Evolutionary conservation across 2,113 vertebrate species (phyloP).

Genomic region (Caretta caretta): DNA sequence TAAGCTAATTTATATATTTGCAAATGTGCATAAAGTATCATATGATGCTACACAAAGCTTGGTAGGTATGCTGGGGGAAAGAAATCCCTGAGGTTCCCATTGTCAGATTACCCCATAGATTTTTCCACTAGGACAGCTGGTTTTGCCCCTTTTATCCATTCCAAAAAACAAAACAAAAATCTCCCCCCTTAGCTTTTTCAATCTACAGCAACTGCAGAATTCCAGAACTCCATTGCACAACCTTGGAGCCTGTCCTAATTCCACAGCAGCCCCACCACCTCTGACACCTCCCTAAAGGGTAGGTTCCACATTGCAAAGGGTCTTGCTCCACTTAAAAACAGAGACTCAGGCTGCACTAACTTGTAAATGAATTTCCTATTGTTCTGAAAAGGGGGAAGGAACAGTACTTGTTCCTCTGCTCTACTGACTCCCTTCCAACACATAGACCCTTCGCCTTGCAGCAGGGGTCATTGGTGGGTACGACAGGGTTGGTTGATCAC

Average conservation of each 20-base stretch:
- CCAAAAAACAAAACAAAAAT: background rate
- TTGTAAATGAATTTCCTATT: background rate
- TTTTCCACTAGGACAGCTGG: background rate
- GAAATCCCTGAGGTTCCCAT: background rate
- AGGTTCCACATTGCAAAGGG: background rate
- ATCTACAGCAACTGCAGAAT: background rate
- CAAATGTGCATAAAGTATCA: background rate
- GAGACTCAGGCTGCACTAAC: background rate
- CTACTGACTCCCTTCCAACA: background rate
- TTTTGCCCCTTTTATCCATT: background rate
- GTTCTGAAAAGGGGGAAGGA: background rate
- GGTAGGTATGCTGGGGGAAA: background rate
- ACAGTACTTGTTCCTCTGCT: background rate
- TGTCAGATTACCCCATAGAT: background rate
- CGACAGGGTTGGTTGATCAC: background rate
- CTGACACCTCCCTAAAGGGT: background rate
- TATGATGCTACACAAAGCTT: background rate
- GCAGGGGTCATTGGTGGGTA: too few relatives aligned
- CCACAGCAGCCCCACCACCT: background rate
- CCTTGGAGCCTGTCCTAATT: background rate
- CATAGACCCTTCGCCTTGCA: rapidly evolving
- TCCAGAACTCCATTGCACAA: background rate
- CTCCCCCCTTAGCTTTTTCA: background rate
- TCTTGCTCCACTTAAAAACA: background rate
- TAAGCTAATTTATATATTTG: background rate